Conservation (phyloP, 2,888 invertebrate genomes). For the Lacanobia oleracea region DNA sequence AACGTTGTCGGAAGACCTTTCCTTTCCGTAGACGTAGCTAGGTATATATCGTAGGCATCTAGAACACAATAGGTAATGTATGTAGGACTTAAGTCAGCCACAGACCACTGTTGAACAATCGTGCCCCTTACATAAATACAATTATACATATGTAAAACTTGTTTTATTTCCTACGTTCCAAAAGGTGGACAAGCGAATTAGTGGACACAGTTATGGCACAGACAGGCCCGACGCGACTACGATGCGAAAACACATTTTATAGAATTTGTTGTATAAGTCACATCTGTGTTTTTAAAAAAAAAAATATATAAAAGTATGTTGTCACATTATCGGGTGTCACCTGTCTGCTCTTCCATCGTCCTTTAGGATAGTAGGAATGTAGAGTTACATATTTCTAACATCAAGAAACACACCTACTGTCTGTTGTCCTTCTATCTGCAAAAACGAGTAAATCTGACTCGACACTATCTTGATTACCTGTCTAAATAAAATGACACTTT, state of each 20-base stretch:
- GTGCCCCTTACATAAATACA: no score
- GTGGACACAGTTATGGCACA: no score
- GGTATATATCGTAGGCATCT: conserved; percentile 8
- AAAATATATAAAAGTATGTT: neutral
- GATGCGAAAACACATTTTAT: no score
- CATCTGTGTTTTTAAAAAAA: no score
- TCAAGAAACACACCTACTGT: neutral
- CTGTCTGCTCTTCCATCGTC: neutral
- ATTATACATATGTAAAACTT: neutral
- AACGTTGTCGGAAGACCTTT: conserved; percentile 28
- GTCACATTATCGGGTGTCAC: neutral
- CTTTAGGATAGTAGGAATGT: neutral
- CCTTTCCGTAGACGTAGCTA: conserved; percentile 24
- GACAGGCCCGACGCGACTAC: no score
- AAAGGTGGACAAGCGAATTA: no score
- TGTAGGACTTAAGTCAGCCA: neutral
- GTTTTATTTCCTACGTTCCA: neutral
- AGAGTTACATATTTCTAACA: neutral
- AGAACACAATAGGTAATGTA: no score
- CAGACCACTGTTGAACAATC: neutral
- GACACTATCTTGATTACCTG: conserved; percentile 13
- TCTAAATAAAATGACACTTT: conserved; percentile 15
- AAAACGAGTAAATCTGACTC: conserved; percentile 1
- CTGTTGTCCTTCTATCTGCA: no score
- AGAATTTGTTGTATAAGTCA: no score